These are phyloP conservation scores for Eristalinus aeneus DNA, from an alignment of 2,888 invertebrate species.

Conservation along the genomic window DNA sequence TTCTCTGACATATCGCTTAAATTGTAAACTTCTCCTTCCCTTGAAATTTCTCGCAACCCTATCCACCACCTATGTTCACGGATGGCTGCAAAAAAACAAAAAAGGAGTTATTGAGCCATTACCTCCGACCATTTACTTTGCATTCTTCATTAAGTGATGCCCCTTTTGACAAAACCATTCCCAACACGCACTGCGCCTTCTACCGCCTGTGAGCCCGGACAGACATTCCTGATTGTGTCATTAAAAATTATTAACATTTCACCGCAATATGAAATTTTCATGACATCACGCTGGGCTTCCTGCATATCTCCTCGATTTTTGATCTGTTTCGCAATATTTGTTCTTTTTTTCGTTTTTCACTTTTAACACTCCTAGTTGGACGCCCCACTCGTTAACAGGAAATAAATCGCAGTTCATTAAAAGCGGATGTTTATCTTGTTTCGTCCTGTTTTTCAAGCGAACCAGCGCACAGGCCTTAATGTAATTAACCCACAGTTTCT, in stretches of 20 bases:
- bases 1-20: background rate
- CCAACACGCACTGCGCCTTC: background rate
- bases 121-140: background rate
- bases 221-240: conserved; percentile 1
- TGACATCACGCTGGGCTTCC: conserved; percentile 6
- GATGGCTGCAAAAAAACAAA: background rate
- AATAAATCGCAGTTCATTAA: conserved; percentile 14
- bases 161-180: background rate
- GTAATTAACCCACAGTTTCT: background rate
- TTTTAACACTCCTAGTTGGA: background rate
- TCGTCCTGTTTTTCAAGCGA: background rate
- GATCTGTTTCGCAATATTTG: background rate
- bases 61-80: background rate
- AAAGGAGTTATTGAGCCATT: background rate
- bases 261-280: conserved; percentile 21
- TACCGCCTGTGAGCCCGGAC: background rate
- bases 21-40: background rate
- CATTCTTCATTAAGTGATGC: background rate
- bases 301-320: background rate
- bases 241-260: conserved; percentile 14
- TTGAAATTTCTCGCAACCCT: background rate
- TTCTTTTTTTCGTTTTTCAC: background rate
- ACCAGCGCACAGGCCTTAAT: background rate
- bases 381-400: conserved; percentile 2
- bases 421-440: background rate